Evolutionary conservation across 2,888 invertebrate genomes (phyloP).

Genomic region (Acleris holmiana): DNA sequence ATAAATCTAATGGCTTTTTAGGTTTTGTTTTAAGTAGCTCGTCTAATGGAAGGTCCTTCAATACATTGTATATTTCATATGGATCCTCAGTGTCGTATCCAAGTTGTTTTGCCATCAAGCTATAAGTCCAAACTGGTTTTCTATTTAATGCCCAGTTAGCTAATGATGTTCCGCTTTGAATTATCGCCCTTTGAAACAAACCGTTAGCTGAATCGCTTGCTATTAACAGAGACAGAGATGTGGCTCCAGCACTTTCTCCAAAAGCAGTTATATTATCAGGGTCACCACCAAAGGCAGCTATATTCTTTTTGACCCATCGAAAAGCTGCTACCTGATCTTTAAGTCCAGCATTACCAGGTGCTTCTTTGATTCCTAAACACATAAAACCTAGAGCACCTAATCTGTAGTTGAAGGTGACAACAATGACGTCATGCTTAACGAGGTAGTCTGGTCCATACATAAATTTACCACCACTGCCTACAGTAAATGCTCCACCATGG

Average conservation of each 20-base stretch:
- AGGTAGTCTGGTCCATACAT: conserved; percentile 70
- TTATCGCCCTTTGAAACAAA: conserved; percentile 67
- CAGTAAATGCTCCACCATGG: conserved; percentile 72
- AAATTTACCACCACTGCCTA: conserved; percentile 71
- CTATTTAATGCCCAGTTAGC: conserved; percentile 71
- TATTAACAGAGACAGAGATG: conserved; percentile 62
- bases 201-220: conserved; percentile 63
- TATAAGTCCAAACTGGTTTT: conserved; percentile 65
- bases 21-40: conserved; percentile 56
- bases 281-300: conserved; percentile 74
- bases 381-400: conserved; percentile 71
- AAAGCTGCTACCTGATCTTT: conserved; percentile 78
- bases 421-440: conserved; percentile 65
- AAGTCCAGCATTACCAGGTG: conserved; percentile 74
- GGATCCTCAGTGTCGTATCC: conserved; percentile 65
- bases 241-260: conserved; percentile 75
- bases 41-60: conserved; percentile 56
- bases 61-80: conserved; percentile 64
- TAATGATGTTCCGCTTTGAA: conserved; percentile 70
- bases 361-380: conserved; percentile 72
- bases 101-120: conserved; percentile 63
- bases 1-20: conserved; percentile 61
- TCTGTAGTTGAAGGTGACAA: conserved; percentile 76
- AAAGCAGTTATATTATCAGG: conserved; percentile 74
- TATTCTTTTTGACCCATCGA: conserved; percentile 73